These are phyloP conservation scores for Castor canadensis DNA, from an alignment of 2,113 vertebrate genomes.

Conservation along the genomic window DNA sequence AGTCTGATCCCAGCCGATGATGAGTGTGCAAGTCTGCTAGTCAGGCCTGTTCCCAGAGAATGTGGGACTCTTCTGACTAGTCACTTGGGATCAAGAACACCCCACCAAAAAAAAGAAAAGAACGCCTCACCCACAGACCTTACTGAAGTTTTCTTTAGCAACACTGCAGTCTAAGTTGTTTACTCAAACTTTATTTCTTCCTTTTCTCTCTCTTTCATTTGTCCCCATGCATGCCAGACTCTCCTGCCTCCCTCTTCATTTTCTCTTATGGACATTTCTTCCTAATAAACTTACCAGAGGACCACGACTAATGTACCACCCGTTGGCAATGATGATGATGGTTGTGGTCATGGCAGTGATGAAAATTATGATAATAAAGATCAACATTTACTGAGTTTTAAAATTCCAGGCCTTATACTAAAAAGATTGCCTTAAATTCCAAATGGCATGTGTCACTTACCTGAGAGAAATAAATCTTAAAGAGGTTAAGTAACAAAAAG, in stretches of 20 bases:
- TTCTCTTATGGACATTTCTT: background rate
- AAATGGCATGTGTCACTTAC: background rate
- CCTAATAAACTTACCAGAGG: background rate
- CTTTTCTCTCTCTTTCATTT: background rate
- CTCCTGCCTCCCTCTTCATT: background rate
- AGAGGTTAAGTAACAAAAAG: background rate
- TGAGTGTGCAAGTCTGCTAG: background rate
- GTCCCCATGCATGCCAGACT: background rate
- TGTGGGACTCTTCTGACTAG: background rate
- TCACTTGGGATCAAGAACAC: background rate
- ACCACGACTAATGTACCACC: background rate
- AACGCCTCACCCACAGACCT: background rate
- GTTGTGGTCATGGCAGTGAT: background rate
- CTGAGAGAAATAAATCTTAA: background rate
- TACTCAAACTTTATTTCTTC: background rate
- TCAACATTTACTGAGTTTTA: background rate
- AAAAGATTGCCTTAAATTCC: background rate
- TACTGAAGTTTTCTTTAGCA: background rate
- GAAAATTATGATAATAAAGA: background rate
- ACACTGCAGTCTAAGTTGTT: background rate
- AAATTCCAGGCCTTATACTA: background rate
- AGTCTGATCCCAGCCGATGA: background rate
- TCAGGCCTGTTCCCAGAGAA: background rate
- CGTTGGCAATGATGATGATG: background rate
- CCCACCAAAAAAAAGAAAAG: no score